Conservation (phyloP, 2,888 invertebrate genomes). For the Ommatoiulus sabulosus region DNA sequence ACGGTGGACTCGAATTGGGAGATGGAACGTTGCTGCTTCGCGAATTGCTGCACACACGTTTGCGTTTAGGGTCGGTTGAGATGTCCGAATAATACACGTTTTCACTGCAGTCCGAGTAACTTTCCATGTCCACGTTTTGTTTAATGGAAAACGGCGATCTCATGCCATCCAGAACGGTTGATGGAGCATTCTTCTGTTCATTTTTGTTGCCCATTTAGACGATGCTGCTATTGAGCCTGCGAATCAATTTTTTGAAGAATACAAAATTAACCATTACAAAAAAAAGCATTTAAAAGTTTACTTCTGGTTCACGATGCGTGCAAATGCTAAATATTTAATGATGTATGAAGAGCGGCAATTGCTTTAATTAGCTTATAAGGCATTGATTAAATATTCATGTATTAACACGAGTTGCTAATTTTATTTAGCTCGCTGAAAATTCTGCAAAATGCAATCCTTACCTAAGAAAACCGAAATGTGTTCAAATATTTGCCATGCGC, state of each 20-base stretch:
- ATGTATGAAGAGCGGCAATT: neutral
- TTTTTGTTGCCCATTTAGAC: slow-evolving; percentile 12
- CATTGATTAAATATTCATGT: no score
- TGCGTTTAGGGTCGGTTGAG: slow-evolving; percentile 17
- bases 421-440: no score
- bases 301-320: neutral
- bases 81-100: slow-evolving; percentile 42
- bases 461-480: neutral
- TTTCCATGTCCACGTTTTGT: slow-evolving; percentile 23
- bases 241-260: neutral
- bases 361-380: neutral
- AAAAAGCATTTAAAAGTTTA: neutral
- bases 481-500: neutral
- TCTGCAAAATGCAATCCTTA: no score
- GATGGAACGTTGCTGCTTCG: neutral
- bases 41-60: slow-evolving; percentile 2
- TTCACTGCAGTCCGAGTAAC: neutral
- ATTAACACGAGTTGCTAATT: no score
- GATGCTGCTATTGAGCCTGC: neutral
- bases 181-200: neutral
- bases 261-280: neutral
- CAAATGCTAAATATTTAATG: neutral
- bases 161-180: neutral
- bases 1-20: neutral
- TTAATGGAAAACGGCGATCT: neutral